A percentile compares a stretch with the other conserved stretches of the same genome.
These are phyloP conservation scores for Perccottus glenii DNA, from an alignment of 2,113 vertebrate genomes.

Conservation along the genomic window DNA sequence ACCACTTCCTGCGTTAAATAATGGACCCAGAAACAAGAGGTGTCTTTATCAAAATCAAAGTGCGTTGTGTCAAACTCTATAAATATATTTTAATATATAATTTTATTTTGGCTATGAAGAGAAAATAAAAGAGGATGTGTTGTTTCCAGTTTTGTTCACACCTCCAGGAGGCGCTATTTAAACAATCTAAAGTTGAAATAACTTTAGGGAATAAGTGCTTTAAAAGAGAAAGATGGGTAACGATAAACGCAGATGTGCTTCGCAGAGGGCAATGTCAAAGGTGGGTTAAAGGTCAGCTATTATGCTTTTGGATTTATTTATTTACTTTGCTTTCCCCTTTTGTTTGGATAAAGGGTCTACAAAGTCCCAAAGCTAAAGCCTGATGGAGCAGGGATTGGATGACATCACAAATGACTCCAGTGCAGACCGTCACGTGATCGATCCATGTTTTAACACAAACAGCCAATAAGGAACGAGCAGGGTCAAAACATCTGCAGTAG, in stretches of 20 bases:
- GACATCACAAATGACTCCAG: no score
- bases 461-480: no score
- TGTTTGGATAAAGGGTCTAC: no score
- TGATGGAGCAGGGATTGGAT: no score
- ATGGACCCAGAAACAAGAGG: slow-evolving; percentile 26
- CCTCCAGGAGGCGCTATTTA: slow-evolving; percentile 42
- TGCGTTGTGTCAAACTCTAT: slow-evolving; percentile 38
- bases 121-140: slow-evolving; percentile 19
- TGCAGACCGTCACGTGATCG: no score
- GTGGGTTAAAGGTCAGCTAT: slow-evolving; percentile 7
- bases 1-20: slow-evolving; percentile 1
- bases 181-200: slow-evolving; percentile 47
- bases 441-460: no score
- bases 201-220: slow-evolving; percentile 42
- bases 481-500: no score
- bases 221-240: slow-evolving; percentile 35
- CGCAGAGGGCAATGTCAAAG: slow-evolving; percentile 38
- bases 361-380: no score
- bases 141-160: slow-evolving; percentile 52
- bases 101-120: slow-evolving; percentile 46
- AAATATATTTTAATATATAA: slow-evolving; percentile 18
- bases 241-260: slow-evolving; percentile 57
- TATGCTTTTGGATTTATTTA: background rate
- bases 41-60: slow-evolving; percentile 29
- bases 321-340: no score